A percentile compares a stretch with the other conserved stretches of the same genome.
These are phyloP conservation scores for Synodontis membranacea DNA, from an alignment of 2,113 vertebrate species.

Conservation along the genomic window DNA sequence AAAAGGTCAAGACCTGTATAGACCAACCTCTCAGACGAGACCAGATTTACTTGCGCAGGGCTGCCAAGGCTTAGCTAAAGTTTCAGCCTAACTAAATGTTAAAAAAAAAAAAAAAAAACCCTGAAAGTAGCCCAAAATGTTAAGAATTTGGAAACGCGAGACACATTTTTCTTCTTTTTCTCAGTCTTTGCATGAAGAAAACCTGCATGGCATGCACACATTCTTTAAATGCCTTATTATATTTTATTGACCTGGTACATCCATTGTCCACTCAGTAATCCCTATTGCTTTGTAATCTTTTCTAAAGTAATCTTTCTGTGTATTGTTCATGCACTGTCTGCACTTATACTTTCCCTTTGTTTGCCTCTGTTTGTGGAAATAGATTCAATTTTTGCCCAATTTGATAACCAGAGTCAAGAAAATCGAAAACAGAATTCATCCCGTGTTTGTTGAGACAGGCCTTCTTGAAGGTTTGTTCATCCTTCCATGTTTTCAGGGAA, in stretches of 20 bases:
- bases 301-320: neutral
- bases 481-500: neutral
- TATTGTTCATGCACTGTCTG: neutral
- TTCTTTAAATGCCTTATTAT: neutral
- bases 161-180: neutral
- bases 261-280: neutral
- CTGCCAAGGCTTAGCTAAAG: neutral
- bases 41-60: neutral
- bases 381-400: neutral
- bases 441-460: slow-evolving; percentile 19
- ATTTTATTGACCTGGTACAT: neutral
- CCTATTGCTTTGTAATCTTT: neutral
- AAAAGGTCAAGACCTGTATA: neutral
- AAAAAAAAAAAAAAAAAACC: neutral
- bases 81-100: neutral
- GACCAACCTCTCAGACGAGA: neutral
- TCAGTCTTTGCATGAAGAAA: neutral
- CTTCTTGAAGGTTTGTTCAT: neutral
- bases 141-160: neutral
- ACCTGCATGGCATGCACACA: neutral
- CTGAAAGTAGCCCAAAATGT: neutral
- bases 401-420: neutral
- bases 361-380: neutral
- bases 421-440: neutral
- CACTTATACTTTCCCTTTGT: neutral